Evolutionary conservation across 2,888 invertebrate species (phyloP).

Genomic region (Cosmia trapezina): DNA sequence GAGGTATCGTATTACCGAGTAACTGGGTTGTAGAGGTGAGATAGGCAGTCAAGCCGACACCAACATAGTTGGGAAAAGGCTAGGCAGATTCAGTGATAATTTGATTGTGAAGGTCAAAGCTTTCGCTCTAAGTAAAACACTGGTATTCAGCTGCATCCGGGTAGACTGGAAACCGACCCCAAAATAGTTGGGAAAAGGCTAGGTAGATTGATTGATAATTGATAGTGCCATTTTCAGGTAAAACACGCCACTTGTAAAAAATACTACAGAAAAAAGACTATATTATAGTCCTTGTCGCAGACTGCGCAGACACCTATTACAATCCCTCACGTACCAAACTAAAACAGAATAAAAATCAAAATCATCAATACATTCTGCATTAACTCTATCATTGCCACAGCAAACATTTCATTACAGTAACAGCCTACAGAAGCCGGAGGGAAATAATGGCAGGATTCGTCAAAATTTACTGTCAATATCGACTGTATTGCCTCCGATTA

Average conservation of each 20-base stretch:
- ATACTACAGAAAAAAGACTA: too few relatives aligned
- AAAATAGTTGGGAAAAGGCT: too few relatives aligned
- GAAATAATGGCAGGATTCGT: slow-evolving; percentile 58
- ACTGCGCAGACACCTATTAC: slow-evolving; percentile 16
- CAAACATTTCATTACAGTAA: slow-evolving; percentile 70
- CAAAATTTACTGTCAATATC: slow-evolving; percentile 60
- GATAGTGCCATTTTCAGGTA: background rate
- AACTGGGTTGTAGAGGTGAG: too few relatives aligned
- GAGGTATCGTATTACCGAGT: too few relatives aligned
- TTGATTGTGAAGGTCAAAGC: too few relatives aligned
- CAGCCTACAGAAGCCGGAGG: slow-evolving; percentile 66
- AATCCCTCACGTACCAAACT: slow-evolving; percentile 27
- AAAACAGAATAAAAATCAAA: slow-evolving; percentile 39
- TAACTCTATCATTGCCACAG: slow-evolving; percentile 63
- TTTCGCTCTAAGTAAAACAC: too few relatives aligned
- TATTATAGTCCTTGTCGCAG: background rate
- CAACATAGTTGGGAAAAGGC: too few relatives aligned
- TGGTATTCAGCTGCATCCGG: too few relatives aligned
- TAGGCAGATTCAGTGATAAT: too few relatives aligned
- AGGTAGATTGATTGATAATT: too few relatives aligned
- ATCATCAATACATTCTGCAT: slow-evolving; percentile 47
- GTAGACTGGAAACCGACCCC: too few relatives aligned
- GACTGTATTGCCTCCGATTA: slow-evolving; percentile 63
- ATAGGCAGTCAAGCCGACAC: too few relatives aligned
- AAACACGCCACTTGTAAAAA: background rate